phyloP scores from a whole-genome alignment of 2,113 vertebrate species.

The Struthio camelus region DNA sequence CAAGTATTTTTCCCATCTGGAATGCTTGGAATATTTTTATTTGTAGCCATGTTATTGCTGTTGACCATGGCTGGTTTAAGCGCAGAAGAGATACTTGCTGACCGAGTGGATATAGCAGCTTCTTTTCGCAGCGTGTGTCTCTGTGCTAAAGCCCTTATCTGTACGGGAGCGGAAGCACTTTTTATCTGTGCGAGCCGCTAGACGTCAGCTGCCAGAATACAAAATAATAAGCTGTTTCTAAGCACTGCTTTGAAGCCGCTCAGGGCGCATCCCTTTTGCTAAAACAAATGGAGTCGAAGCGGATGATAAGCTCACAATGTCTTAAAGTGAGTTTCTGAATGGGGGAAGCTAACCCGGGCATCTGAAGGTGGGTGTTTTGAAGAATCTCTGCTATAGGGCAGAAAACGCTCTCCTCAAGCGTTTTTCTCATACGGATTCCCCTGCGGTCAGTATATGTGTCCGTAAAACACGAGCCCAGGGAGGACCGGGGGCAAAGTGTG shows the following conservation, averaged over 20 bases:
- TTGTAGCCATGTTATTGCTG: neutral
- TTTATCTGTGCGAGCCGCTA: neutral
- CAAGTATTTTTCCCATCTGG: neutral
- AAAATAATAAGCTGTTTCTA: neutral
- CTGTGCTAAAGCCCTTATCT: neutral
- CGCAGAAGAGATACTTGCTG: neutral
- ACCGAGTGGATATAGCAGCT: neutral
- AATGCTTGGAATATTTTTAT: neutral
- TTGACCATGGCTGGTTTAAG: neutral
- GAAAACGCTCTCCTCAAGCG: neutral
- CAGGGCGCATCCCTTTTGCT: neutral
- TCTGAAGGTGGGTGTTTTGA: neutral
- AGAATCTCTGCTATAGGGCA: neutral
- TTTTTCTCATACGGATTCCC: neutral
- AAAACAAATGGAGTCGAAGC: neutral
- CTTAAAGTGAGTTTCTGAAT: slow-evolving; percentile 23
- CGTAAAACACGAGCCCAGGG: neutral
- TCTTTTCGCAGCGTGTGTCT: neutral
- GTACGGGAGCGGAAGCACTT: neutral
- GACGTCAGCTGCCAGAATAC: neutral
- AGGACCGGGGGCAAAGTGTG: neutral
- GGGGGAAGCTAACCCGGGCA: neutral
- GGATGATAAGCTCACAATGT: neutral
- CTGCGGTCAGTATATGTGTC: neutral
- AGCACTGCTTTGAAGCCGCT: neutral